phyloP scores from a whole-genome alignment of 2,888 invertebrate genomes.

The Anoncus sp. region DNA sequence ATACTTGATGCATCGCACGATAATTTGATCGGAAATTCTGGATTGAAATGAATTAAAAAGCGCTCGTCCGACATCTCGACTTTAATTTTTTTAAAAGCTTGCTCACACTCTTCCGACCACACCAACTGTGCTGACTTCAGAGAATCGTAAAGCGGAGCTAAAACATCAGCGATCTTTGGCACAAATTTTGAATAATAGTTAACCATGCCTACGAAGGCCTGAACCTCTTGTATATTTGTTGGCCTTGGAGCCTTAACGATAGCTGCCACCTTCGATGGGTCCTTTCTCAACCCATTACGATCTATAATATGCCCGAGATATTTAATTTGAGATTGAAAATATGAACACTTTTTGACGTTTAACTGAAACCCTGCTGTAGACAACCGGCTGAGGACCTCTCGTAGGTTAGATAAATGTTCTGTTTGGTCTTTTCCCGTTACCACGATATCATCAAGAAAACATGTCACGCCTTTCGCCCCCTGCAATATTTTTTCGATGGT shows the following conservation, averaged over 20 bases:
- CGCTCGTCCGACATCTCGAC: conserved; percentile 50
- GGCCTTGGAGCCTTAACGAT: conserved; percentile 73
- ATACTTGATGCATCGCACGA: conserved; percentile 64
- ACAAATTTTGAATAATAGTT: conserved; percentile 80
- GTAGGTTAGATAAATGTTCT: not conserved
- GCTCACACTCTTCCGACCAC: no score
- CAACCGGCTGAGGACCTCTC: not conserved
- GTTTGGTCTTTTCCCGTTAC: not conserved
- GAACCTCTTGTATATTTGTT: conserved; percentile 65
- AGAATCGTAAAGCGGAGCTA: conserved; percentile 73
- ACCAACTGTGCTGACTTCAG: no score
- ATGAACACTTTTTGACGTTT: conserved; percentile 1
- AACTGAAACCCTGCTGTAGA: not conserved
- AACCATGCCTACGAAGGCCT: conserved; percentile 74
- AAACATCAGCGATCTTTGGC: conserved; percentile 69
- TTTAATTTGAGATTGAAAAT: not conserved
- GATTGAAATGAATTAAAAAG: conserved; percentile 61
- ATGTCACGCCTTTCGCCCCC: not conserved
- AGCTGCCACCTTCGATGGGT: conserved; percentile 47
- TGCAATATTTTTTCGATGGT: not conserved
- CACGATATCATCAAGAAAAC: conserved; percentile 5
- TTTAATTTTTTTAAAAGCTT: conserved; percentile 73
- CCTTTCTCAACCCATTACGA: no score
- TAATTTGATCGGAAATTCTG: conserved; percentile 47
- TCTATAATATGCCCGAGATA: not conserved